Conservation (phyloP, 2,797 vertebrate genomes). For the Hydrocynus forskahlii region DNA sequence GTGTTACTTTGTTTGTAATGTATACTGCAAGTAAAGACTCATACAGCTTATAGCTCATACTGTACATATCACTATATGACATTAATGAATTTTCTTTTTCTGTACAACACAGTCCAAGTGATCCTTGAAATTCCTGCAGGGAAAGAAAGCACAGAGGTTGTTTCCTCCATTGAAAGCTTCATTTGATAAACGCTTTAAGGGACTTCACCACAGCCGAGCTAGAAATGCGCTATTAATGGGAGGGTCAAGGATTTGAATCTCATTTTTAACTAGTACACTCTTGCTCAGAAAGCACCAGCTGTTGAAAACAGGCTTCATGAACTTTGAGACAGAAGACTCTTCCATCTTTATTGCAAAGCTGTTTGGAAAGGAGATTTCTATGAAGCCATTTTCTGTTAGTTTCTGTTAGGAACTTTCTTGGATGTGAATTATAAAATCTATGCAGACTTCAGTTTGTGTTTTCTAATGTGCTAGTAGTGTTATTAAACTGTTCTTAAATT, state of each 20-base stretch:
- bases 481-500: too few species aligned
- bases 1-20: too few species aligned
- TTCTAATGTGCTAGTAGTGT: too few species aligned
- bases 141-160: slow-evolving; percentile 1
- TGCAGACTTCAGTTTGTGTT: not conserved
- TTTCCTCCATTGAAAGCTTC: slow-evolving; percentile 24
- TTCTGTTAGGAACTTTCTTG: too few species aligned
- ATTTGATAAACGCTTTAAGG: slow-evolving; percentile 34
- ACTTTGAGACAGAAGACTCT: not conserved
- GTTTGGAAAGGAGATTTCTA: too few species aligned
- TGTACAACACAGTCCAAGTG: not conserved
- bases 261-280: not conserved
- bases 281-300: not conserved
- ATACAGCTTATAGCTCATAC: not conserved
- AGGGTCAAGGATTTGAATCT: slow-evolving; percentile 31
- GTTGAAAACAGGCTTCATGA: not conserved
- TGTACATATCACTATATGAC: not conserved
- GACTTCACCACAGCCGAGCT: slow-evolving; percentile 7
- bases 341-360: too few species aligned
- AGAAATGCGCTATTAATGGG: slow-evolving; percentile 34
- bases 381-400: not conserved
- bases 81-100: not conserved
- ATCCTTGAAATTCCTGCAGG: not conserved
- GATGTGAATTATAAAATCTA: not conserved
- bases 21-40: too few species aligned